A percentile compares a stretch with the other conserved stretches of the same genome.
Conservation (phyloP, 2,888 invertebrate species). For the Cylindroiulus punctatus region DNA sequence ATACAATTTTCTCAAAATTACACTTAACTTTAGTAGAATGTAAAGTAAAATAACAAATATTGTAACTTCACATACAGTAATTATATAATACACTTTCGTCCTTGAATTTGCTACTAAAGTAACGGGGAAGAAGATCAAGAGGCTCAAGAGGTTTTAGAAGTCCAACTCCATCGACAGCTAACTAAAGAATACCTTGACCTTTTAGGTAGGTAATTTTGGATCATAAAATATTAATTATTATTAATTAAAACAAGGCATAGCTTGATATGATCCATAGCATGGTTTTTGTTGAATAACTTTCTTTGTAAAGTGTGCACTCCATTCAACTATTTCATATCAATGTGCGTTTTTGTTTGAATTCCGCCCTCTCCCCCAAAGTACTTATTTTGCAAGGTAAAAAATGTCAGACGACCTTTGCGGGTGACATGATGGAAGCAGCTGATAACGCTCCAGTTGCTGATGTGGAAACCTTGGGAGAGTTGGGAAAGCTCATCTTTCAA, state of each 20-base stretch:
- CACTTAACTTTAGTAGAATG: no score
- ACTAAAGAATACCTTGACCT: slow-evolving; percentile 90
- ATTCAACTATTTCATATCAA: no score
- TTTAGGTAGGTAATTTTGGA: slow-evolving; percentile 64
- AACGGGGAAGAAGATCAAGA: slow-evolving; percentile 62
- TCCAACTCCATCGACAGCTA: slow-evolving; percentile 77
- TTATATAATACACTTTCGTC: no score
- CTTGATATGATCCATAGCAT: not conserved
- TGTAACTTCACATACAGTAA: no score
- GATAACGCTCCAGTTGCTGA: slow-evolving; percentile 51
- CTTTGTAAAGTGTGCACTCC: slow-evolving; percentile 66
- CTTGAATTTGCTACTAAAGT: slow-evolving; percentile 56
- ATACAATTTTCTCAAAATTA: no score
- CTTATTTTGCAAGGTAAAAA: slow-evolving; percentile 52
- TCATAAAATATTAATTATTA: no score
- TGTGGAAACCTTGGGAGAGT: slow-evolving; percentile 77
- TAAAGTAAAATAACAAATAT: no score
- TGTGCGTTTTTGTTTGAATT: no score
- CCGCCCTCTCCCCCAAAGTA: slow-evolving; percentile 74
- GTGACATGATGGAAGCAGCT: slow-evolving; percentile 73
- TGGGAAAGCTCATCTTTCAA: slow-evolving; percentile 77
- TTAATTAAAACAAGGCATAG: no score
- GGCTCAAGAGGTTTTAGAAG: slow-evolving; percentile 58
- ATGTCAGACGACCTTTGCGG: slow-evolving; percentile 61
- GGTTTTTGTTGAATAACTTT: slow-evolving; percentile 66